Base-by-base conservation (phyloP, 2,888 invertebrate genomes). In the Hirtodrosophila duncani region DNA sequence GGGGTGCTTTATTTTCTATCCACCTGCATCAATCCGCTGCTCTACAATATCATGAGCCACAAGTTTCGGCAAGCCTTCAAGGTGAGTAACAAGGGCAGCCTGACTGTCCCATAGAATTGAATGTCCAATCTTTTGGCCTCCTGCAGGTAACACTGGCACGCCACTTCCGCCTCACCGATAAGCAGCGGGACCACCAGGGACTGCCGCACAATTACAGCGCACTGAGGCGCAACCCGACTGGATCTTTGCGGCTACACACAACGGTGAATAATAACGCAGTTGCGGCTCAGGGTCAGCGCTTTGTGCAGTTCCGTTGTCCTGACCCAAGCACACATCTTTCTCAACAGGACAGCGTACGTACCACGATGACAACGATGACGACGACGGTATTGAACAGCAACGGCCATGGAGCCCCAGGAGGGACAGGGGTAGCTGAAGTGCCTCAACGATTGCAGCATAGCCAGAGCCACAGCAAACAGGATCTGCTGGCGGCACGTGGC, bases 41-140 rank as follows among this genome's bases (percentile, higher is more conserved):
- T 92, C 4, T 92, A 92, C 85, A 91, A 91, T 82, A 90, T 91
- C 49, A 91, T 92, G 91, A 92, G 91, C 20, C 88, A 91, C 78
- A 92, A 92, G 82, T 92, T 92, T 83, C 88, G 92, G 24, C 90
- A 90, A 65, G 92, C 92, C 6, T 92, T 92, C 83, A 91, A 91
- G 89, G 91, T 90, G 83, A 83, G 71, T 56, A n/a, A n/a, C n/a
- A n/a, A n/a, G n/a, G n/a, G n/a, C n/a, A n/a, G n/a, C n/a, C n/a
- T 3, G 14, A 3, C 3, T 2, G 17, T 18, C 0, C 11, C 14
- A 9, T 13, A n/a, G 10, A 3, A 17, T 18, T 9, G 7, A 18
- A 26, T 26, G n/a, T n/a, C n/a, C n/a, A n/a, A n/a, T n/a, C n/a
- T n/a, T n/a, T n/a, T n/a, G n/a, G n/a, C 1, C 10, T 17, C 10